Conservation (phyloP, 2,797 vertebrate genomes). For the Poecilia picta region DNA sequence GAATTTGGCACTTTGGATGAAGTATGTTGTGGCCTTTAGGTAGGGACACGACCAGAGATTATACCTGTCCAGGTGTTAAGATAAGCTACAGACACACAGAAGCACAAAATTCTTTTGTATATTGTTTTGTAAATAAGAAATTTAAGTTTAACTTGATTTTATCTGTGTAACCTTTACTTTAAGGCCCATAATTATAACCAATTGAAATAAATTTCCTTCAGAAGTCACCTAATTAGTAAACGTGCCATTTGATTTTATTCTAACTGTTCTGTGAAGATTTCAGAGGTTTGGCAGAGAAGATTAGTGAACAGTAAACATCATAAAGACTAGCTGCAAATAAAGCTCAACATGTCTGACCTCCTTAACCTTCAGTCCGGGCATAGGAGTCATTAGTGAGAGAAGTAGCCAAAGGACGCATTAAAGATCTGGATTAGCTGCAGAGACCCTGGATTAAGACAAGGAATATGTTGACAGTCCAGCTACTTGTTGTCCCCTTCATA, state of each 20-base stretch:
- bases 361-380: neutral
- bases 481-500: neutral
- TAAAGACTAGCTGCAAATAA: neutral
- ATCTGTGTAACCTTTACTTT: neutral
- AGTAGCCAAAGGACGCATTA: neutral
- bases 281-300: neutral
- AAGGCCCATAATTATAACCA: neutral
- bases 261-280: neutral
- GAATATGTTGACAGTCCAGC: neutral
- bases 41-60: constrained; percentile 31
- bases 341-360: neutral
- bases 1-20: no score
- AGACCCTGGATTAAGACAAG: neutral
- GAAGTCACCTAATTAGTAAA: neutral
- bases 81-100: neutral
- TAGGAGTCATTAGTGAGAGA: neutral
- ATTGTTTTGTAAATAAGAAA: no score
- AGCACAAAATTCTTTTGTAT: neutral
- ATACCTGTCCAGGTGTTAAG: neutral
- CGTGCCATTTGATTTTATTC: neutral
- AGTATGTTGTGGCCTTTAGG: constrained; percentile 9
- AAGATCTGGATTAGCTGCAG: neutral
- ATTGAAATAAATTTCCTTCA: neutral
- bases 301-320: neutral
- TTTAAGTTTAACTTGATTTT: neutral